These are phyloP conservation scores for Gonatopus flavifemur DNA, from an alignment of 1,140 invertebrate genomes.

Conservation along the genomic window DNA sequence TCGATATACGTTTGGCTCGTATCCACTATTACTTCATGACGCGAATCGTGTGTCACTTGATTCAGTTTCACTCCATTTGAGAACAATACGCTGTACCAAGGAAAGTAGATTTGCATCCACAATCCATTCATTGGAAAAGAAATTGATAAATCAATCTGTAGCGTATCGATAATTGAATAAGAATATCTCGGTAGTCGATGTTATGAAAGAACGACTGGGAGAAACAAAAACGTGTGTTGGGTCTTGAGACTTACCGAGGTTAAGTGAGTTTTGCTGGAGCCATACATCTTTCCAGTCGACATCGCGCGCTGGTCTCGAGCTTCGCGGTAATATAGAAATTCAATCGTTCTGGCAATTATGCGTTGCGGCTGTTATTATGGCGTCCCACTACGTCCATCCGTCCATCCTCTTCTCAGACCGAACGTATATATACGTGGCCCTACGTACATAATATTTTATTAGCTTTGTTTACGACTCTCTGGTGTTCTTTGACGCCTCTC, in stretches of 20 bases:
- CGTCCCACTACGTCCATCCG: conserved; percentile 18
- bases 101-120: no score
- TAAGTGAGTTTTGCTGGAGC: conserved; percentile 23
- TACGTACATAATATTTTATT: conserved; percentile 54
- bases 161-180: neutral
- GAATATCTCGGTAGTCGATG: neutral
- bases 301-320: no score
- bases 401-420: conserved; percentile 25
- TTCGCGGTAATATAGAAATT: conserved; percentile 55
- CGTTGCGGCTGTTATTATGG: conserved; percentile 52
- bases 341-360: conserved; percentile 56
- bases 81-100: conserved; percentile 30
- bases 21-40: conserved; percentile 46
- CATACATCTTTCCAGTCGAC: conserved; percentile 37
- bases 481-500: conserved; percentile 40
- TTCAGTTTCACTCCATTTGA: conserved; percentile 42
- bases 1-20: conserved; percentile 51
- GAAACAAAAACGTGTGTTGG: conserved; percentile 7
- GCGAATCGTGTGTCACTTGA: conserved; percentile 41
- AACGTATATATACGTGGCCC: conserved; percentile 18
- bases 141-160: neutral
- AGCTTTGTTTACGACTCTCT: conserved; percentile 52
- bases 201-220: conserved; percentile 3
- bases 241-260: conserved; percentile 18
- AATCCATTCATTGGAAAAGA: conserved; percentile 10